Base-by-base conservation (phyloP, 2,888 invertebrate genomes). In the Crossocerus cetratus region DNA sequence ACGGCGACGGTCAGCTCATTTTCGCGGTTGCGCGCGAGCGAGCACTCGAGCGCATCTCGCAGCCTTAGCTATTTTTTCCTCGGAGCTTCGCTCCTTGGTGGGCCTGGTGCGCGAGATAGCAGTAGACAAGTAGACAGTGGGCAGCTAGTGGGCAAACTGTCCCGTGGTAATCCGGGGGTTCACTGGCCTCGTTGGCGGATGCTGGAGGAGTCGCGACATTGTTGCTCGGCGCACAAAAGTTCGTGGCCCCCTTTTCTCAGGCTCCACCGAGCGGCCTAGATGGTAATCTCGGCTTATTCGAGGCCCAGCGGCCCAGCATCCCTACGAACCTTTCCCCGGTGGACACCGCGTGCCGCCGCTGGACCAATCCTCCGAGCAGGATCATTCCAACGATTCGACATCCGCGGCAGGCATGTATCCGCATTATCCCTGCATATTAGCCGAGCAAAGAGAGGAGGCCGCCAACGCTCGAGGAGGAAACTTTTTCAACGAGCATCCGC, bases 1-100 rank as follows among this genome's bases (percentile, higher is more conserved):
- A 81, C 32, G 32, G 76, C 84, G 82, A 86, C 87, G 87, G 87
- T 87, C 87, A 87, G 85, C 87, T 86, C 85, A 83, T 86, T 86
- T 85, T 86, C 83, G 73, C 80, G 66, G 14, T 23, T 32, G 45
- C 45, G 61, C 58, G 45, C 23, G 2, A 3, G 32, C 45, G 45
- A 2, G 2, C 45, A 11, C 45, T n/a, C 45, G 45, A 2, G 45
- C 13, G 14, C 45, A 49, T 49, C 16, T 49, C 16, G 2, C 1
- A 14, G 32, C 32, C 32, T 32, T 32, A 32, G 32, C 32, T 32
- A 32, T 32, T 32, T 32, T 32, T 32, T 32, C 32, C 32, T 32
- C 32, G 1, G 2, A 32, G 32, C 32, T 32, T 32, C n/a, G n/a
- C 32, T 32, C 5, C 5, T 32, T 32, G 32, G 2, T 1, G 1